These are phyloP conservation scores for Acronicta psi DNA, from an alignment of 2,888 invertebrate genomes.

Conservation along the genomic window DNA sequence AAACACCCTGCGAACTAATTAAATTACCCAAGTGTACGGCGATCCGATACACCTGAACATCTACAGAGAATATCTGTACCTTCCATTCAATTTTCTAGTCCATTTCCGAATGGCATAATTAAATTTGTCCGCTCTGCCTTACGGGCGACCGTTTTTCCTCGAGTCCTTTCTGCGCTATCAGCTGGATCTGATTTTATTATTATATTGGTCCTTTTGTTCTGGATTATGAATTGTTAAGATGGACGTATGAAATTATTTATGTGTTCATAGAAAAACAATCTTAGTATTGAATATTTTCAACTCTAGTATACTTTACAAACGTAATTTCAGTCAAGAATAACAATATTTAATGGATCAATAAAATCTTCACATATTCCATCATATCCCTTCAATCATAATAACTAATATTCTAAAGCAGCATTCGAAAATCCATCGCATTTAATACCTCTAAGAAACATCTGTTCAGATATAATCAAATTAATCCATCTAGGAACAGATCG, in stretches of 20 bases:
- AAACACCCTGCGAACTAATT: slow-evolving; percentile 28
- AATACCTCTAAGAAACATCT: slow-evolving; percentile 76
- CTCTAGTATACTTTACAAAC: too few relatives aligned
- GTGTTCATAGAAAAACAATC: too few relatives aligned
- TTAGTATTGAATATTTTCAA: too few relatives aligned
- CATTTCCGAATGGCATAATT: slow-evolving; percentile 84
- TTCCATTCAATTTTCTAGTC: slow-evolving; percentile 84
- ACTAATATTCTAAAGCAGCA: slow-evolving; percentile 9
- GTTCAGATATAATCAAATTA: slow-evolving; percentile 86
- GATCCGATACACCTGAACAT: slow-evolving; percentile 44
- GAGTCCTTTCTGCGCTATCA: slow-evolving; percentile 34
- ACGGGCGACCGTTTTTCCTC: slow-evolving; percentile 34
- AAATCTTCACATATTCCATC: background rate
- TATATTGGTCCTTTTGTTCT: slow-evolving; percentile 26
- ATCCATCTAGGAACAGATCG: slow-evolving; percentile 88
- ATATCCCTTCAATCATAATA: slow-evolving; percentile 8
- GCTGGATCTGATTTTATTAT: slow-evolving; percentile 37
- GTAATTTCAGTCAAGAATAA: too few relatives aligned
- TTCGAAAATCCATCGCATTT: slow-evolving; percentile 20
- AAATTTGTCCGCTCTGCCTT: slow-evolving; percentile 77
- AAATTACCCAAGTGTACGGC: slow-evolving; percentile 8
- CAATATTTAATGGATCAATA: background rate
- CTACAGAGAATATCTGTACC: slow-evolving; percentile 64
- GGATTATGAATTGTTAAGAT: slow-evolving; percentile 5
- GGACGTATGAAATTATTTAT: background rate